phyloP scores from a whole-genome alignment of 2,113 vertebrate genomes.

The Datnioides undecimradiatus region DNA sequence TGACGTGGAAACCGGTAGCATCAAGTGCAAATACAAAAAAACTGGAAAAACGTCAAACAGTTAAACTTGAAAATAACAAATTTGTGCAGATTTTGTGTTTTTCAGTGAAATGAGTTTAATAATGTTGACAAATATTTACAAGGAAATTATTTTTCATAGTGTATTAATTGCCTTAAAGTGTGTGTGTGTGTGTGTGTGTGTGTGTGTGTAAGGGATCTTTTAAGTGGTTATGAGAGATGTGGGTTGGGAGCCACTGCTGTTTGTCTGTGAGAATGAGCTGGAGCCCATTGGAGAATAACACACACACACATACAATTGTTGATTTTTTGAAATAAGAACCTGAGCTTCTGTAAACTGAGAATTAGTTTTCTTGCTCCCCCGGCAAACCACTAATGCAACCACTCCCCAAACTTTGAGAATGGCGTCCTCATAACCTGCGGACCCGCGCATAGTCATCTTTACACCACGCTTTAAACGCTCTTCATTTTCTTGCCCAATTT shows the following conservation, averaged over 20 bases:
- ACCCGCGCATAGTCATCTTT: conserved; percentile 25
- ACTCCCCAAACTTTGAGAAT: not conserved
- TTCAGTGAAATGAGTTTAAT: too few relatives aligned
- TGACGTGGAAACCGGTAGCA: not conserved
- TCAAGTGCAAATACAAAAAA: not conserved
- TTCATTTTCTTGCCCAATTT: conserved; percentile 38
- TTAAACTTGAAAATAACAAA: too few relatives aligned
- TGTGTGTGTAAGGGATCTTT: too few relatives aligned
- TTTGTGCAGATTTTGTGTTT: too few relatives aligned
- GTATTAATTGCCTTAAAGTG: too few relatives aligned
- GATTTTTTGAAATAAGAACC: not conserved
- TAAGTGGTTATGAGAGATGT: not conserved
- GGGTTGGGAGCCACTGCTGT: not conserved
- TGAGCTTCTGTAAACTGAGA: not conserved
- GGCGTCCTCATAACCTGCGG: conserved; percentile 2
- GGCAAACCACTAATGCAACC: conserved; percentile 10
- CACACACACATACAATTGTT: not conserved
- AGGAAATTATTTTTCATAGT: too few relatives aligned
- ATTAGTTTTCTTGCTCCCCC: not conserved
- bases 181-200: too few relatives aligned
- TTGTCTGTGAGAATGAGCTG: conserved; percentile 3
- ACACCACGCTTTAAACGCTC: conserved; percentile 28
- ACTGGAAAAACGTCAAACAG: too few relatives aligned
- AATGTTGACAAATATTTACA: too few relatives aligned
- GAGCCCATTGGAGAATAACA: not conserved